Percentiles rank a stretch among this genome's conserved stretches.
Evolutionary conservation across 2,797 vertebrate species (phyloP).

Genomic region (Sphenopsis melanotis): DNA sequence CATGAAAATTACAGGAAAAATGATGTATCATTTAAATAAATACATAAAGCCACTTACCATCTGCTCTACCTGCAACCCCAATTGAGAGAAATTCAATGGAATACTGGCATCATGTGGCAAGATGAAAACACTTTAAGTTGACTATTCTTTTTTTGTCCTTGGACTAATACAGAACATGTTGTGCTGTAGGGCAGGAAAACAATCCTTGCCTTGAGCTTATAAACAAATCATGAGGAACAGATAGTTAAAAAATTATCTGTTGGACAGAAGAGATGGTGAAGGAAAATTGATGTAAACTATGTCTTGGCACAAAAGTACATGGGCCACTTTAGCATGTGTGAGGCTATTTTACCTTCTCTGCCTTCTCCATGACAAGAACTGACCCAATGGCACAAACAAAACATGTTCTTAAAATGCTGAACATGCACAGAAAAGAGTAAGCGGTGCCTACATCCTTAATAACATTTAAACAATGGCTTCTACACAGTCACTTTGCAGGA

Average conservation of each 20-base stretch:
- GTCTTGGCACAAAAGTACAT: background rate
- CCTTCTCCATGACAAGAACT: background rate
- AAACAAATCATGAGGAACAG: background rate
- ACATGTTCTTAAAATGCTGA: background rate
- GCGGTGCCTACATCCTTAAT: background rate
- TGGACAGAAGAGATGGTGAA: background rate
- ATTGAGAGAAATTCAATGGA: background rate
- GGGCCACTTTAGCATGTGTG: background rate
- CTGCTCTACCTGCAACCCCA: background rate
- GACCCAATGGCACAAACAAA: background rate
- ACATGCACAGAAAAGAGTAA: background rate
- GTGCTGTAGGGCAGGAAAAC: background rate
- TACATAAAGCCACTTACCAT: background rate
- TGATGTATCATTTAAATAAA: background rate
- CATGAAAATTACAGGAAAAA: background rate
- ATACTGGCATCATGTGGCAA: background rate
- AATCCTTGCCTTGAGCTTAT: background rate
- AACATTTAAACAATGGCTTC: background rate
- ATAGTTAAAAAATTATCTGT: background rate
- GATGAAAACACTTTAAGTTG: background rate
- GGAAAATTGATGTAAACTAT: background rate
- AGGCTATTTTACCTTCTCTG: background rate
- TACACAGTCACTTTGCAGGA: background rate
- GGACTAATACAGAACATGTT: background rate
- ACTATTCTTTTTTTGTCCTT: background rate